Conservation (phyloP, 2,797 vertebrate species). For the Betta splendens region DNA sequence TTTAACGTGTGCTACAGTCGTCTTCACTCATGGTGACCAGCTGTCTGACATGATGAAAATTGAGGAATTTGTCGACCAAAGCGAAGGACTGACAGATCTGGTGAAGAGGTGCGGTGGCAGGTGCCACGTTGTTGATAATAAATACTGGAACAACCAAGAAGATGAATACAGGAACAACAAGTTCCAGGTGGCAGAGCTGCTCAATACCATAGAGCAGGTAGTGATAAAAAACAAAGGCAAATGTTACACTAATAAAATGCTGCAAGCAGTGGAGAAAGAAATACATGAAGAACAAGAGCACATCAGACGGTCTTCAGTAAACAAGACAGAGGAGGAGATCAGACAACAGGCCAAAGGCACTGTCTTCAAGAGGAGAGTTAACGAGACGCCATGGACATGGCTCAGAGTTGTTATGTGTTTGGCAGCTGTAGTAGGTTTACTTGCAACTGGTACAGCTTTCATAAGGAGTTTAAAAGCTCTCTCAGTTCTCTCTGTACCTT, state of each 20-base stretch:
- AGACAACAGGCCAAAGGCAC: too few relatives aligned
- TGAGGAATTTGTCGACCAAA: slow-evolving; percentile 5
- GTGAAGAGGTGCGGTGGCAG: slow-evolving; percentile 34
- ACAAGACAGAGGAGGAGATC: too few relatives aligned
- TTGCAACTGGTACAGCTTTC: too few relatives aligned
- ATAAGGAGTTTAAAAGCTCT: too few relatives aligned
- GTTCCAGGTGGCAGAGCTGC: slow-evolving; percentile 31
- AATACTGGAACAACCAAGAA: slow-evolving; percentile 28
- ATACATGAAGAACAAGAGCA: not conserved
- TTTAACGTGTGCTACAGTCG: slow-evolving; percentile 5
- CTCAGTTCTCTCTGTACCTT: too few relatives aligned
- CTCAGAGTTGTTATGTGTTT: too few relatives aligned
- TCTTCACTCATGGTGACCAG: slow-evolving; percentile 44
- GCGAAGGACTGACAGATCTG: slow-evolving; percentile 8
- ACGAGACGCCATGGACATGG: too few relatives aligned
- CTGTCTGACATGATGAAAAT: too few relatives aligned
- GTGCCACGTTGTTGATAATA: slow-evolving; percentile 48
- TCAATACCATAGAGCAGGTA: slow-evolving; percentile 30
- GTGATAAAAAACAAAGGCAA: slow-evolving; percentile 1
- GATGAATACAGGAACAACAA: slow-evolving; percentile 41
- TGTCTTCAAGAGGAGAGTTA: too few relatives aligned
- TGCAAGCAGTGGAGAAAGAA: not conserved
- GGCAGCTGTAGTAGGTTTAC: too few relatives aligned
- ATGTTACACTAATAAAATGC: slow-evolving; percentile 26
- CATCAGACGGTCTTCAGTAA: not conserved